phyloP scores from a whole-genome alignment of 35 echinoderm and acorn worm species.

The Stichopus chloronotus region DNA sequence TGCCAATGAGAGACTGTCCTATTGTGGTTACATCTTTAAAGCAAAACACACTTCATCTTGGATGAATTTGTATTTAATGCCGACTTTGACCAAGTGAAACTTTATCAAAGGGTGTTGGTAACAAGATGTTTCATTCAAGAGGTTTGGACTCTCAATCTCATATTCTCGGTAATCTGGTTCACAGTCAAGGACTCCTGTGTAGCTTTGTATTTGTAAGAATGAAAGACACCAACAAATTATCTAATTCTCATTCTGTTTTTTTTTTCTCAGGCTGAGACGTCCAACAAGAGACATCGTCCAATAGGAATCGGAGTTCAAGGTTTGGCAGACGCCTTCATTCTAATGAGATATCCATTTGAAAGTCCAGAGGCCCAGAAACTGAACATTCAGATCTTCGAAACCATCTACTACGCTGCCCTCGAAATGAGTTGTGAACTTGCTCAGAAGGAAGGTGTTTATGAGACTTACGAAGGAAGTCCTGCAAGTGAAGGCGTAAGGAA shows the following conservation, averaged over 20 bases:
- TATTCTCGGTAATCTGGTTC: no score
- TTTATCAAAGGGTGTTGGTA: no score
- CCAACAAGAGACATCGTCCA: conserved; percentile 93
- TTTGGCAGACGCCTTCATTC: conserved; percentile 96
- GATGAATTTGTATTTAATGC: no score
- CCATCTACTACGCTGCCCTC: conserved; percentile 87
- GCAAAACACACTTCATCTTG: no score
- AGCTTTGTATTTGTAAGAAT: no score
- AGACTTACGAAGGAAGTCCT: conserved; percentile 82
- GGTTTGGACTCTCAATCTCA: no score
- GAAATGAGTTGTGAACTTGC: conserved; percentile 88
- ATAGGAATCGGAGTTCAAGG: conserved; percentile 97
- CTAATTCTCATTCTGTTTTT: not conserved
- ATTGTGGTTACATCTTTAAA: no score
- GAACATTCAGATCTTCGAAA: conserved; percentile 98
- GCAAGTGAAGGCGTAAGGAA: conserved; percentile 83
- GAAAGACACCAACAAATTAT: no score
- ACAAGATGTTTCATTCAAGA: no score
- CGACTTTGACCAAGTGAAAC: no score
- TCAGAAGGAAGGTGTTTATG: conserved; percentile 72
- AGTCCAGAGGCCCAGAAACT: conserved; percentile 85
- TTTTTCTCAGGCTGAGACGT: conserved; percentile 67
- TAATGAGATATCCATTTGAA: conserved; percentile 91
- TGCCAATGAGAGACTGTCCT: no score
- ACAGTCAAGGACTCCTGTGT: no score